Conservation (phyloP, 2,113 vertebrate genomes). For the Mobula hypostoma region DNA sequence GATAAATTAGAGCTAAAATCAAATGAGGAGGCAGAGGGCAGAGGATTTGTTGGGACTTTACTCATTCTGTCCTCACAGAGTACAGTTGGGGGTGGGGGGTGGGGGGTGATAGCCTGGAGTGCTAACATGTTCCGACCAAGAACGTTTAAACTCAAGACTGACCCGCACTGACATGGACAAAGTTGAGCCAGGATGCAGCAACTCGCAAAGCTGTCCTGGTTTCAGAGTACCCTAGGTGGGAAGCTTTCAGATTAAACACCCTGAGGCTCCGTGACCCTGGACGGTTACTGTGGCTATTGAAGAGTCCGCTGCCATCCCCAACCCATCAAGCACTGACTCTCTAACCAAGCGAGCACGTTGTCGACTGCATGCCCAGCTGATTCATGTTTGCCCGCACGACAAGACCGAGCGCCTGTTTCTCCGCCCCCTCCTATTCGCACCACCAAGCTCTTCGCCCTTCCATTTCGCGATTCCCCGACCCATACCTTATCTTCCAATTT, state of each 20-base stretch:
- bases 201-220: neutral
- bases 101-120: neutral
- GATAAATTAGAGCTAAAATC: too few relatives aligned
- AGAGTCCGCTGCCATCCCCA: neutral
- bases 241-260: neutral
- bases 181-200: neutral
- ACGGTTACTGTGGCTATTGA: neutral
- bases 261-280: neutral
- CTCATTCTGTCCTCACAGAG: neutral
- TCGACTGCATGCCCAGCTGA: slow-evolving; percentile 33
- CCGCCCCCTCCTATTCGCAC: neutral
- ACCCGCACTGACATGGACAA: neutral
- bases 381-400: slow-evolving; percentile 48
- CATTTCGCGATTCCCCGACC: neutral
- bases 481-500: neutral
- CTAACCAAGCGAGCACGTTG: neutral
- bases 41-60: neutral
- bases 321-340: neutral
- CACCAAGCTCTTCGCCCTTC: neutral
- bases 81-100: too few relatives aligned
- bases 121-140: neutral
- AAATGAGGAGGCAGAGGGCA: neutral
- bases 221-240: neutral
- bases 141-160: neutral
- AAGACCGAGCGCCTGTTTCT: neutral